Evolutionary conservation across 2,113 vertebrate genomes (phyloP).

Genomic region (Phocoena sinus): DNA sequence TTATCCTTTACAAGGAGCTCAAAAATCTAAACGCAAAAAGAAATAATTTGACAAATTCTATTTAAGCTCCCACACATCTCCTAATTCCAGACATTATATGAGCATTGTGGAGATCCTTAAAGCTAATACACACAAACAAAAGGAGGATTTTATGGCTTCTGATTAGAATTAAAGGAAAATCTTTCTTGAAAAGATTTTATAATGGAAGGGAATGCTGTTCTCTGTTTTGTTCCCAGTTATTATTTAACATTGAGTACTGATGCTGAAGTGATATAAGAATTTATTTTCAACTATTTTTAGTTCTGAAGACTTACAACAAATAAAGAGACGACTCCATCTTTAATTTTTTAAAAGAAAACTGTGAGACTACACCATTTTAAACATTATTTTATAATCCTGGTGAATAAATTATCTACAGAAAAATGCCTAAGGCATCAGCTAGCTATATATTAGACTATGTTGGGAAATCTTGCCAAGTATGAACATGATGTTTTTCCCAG

Average conservation of each 20-base stretch:
- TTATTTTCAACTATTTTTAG: constrained; percentile 32
- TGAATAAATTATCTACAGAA: constrained; percentile 24
- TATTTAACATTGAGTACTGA: background rate
- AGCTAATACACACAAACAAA: constrained; percentile 26
- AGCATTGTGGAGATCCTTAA: constrained; percentile 14
- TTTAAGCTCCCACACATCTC: background rate
- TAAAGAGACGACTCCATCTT: background rate
- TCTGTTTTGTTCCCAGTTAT: background rate
- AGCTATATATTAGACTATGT: constrained; percentile 29
- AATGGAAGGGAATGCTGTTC: background rate
- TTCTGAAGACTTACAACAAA: constrained; percentile 7
- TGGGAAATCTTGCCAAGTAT: constrained; percentile 34
- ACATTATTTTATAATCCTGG: constrained; percentile 27
- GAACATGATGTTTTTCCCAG: constrained; percentile 12
- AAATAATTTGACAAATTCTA: constrained; percentile 32
- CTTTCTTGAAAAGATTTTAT: constrained; percentile 33
- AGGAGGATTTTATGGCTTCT: background rate
- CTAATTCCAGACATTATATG: background rate
- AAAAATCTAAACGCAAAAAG: constrained; percentile 21
- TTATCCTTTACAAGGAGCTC: background rate
- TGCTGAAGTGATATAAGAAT: background rate
- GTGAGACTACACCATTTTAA: background rate
- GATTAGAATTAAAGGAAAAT: constrained; percentile 47
- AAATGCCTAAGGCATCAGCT: constrained; percentile 35
- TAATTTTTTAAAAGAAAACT: constrained; percentile 7